Conservation (phyloP, 2,113 vertebrate species). For the Amphiprion percula region DNA sequence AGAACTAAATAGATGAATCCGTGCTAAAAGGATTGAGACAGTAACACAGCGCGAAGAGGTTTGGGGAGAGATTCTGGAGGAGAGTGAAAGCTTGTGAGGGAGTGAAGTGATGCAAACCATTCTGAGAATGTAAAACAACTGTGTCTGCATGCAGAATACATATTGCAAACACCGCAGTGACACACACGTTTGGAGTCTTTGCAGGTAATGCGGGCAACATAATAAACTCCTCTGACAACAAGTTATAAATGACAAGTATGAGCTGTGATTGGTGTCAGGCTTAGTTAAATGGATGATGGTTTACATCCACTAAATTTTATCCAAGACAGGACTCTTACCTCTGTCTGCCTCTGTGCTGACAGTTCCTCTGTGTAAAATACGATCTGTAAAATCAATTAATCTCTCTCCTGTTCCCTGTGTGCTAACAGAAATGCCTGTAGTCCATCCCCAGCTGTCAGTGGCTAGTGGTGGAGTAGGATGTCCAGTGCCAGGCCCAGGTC, state of each 20-base stretch:
- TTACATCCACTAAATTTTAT: not conserved
- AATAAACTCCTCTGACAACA: not conserved
- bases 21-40: not conserved
- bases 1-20: constrained; percentile 7
- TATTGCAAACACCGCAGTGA: constrained; percentile 43
- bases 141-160: constrained; percentile 52
- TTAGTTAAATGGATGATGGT: constrained; percentile 1
- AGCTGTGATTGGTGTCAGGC: not conserved
- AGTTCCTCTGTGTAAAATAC: constrained; percentile 30
- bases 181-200: not conserved
- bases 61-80: not conserved
- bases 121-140: constrained; percentile 56
- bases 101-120: constrained; percentile 6
- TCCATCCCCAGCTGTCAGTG: constrained; percentile 29
- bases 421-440: constrained; percentile 6
- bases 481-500: not conserved
- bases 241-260: not conserved
- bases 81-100: constrained; percentile 14
- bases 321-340: constrained; percentile 50
- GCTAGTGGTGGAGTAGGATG: not conserved
- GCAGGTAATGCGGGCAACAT: not conserved
- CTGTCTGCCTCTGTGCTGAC: constrained; percentile 36
- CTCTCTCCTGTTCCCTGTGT: constrained; percentile 8
- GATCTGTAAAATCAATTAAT: constrained; percentile 22
- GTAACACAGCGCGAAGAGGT: not conserved